Evolutionary conservation across 2,888 invertebrate genomes (phyloP), one percentile per base, ranked within the genome.

Genomic region (Harpagoxenus sublaevis): DNA sequence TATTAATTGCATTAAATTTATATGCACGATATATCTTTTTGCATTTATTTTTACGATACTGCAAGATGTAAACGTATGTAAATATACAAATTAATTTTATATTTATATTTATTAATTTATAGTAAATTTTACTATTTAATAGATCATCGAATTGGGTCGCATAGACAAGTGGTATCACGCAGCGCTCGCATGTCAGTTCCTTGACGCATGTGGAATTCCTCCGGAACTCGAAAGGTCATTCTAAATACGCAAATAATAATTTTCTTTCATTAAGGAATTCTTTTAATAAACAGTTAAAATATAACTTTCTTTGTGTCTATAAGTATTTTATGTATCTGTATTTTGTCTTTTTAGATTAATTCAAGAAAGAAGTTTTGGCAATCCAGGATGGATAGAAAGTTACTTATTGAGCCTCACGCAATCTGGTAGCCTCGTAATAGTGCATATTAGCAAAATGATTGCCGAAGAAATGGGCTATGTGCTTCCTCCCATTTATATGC

Each of bases 301-400:
- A 77, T 42, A n/a, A 3, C 35, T 48, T 15, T 31, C 35, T 65
- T 15, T 42, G 31, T 8, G 18, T 45, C 5, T 15, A 28, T 53
- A 23, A 23, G 23, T 23, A 23, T 63, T 57, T 53, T 53, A 12
- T n/a, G n/a, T 6, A 35, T 42, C 3, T 31, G 28, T 23, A 28
- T 5, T 4, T 39, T 12, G 42, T 42, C 48, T 60, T 55, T 28
- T 18, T 15, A 94, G 96, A 89, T 92, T 95, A 6, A 96, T 97
- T 87, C 97, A 97, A 92, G 95, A 96, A 48, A 96, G 96, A 85
- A 97, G 97, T 91, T 95, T 95, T 39, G 97, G 97, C 0, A 96
- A 96, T 94, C 96, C 97, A 0, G 97, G 97, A 1, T 97, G 97
- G 97, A 96, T 97, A 81, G 96, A 97, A 92, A 96, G 96, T 92